Evolutionary conservation across 2,888 invertebrate species (phyloP).

Genomic region (Lycia hirtaria): DNA sequence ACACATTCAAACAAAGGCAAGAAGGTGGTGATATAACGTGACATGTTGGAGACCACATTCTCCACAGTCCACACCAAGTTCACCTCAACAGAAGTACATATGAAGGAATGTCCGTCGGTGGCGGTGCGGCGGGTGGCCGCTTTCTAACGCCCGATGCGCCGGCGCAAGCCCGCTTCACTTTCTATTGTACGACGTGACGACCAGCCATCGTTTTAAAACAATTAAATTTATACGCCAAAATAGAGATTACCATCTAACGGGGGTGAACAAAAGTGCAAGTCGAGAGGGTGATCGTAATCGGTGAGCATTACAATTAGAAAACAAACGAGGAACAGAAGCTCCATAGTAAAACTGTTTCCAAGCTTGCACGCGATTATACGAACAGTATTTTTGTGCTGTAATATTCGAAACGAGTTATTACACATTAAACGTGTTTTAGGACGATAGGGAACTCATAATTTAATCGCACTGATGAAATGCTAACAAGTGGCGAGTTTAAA

Average conservation of each 20-base stretch:
- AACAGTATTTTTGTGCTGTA: constrained; percentile 2
- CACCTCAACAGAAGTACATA: constrained; percentile 46
- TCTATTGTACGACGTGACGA: constrained; percentile 72
- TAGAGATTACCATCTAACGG: constrained; percentile 26
- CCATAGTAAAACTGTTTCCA: constrained; percentile 7
- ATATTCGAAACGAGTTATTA: constrained; percentile 4
- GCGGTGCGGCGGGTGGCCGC: constrained; percentile 62
- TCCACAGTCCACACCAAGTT: constrained; percentile 35
- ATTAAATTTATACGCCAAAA: constrained; percentile 42
- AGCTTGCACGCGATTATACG: constrained; percentile 18
- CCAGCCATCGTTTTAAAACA: constrained; percentile 44
- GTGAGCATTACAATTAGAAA: constrained; percentile 30
- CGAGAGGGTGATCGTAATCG: constrained; percentile 37
- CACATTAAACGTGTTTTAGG: neutral
- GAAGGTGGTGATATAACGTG: neutral
- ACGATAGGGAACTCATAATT: constrained; percentile 7
- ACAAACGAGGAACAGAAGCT: constrained; percentile 29
- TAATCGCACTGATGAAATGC: constrained; percentile 5
- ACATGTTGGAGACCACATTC: constrained; percentile 36
- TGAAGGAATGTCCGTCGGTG: constrained; percentile 67
- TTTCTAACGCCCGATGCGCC: constrained; percentile 80
- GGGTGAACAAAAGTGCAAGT: constrained; percentile 33
- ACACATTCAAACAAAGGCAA: constrained; percentile 12
- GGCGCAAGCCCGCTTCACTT: constrained; percentile 78
- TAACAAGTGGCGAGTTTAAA: constrained; percentile 33